Percentiles rank a stretch among this genome's conserved stretches.
phyloP scores from a whole-genome alignment of 2,888 invertebrate genomes.

The Meteorus colon region DNA sequence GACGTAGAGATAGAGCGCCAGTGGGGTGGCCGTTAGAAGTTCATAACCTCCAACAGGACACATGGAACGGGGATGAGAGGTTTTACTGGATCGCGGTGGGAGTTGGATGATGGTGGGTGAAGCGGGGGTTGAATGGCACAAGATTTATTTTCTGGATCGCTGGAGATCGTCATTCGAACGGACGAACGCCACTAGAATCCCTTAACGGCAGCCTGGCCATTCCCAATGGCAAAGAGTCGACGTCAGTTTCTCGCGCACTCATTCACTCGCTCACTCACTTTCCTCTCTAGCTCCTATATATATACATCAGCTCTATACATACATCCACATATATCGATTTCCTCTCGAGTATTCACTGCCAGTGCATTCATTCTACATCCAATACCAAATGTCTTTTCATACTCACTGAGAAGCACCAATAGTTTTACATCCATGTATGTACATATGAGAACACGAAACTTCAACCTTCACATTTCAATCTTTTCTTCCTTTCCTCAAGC shows the following conservation, averaged over 20 bases:
- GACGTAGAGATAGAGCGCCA: not conserved
- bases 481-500: constrained; percentile 19
- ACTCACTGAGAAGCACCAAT: not conserved
- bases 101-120: constrained; percentile 41
- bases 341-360: not conserved
- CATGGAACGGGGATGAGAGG: not conserved
- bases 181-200: constrained; percentile 64
- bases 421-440: not conserved
- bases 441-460: not conserved
- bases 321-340: not conserved
- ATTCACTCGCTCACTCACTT: constrained; percentile 3
- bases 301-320: not conserved
- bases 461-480: not conserved
- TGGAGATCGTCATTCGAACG: constrained; percentile 64
- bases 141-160: constrained; percentile 66
- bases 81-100: constrained; percentile 32
- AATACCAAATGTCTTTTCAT: not conserved
- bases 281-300: not conserved
- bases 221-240: constrained; percentile 52
- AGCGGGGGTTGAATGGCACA: constrained; percentile 39
- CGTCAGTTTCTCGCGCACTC: constrained; percentile 38
- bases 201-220: constrained; percentile 60
- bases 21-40: constrained; percentile 45
- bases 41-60: constrained; percentile 28
- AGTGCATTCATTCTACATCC: not conserved